Evolutionary conservation across 2,888 invertebrate genomes (phyloP).

Genomic region (Andrena fulva): DNA sequence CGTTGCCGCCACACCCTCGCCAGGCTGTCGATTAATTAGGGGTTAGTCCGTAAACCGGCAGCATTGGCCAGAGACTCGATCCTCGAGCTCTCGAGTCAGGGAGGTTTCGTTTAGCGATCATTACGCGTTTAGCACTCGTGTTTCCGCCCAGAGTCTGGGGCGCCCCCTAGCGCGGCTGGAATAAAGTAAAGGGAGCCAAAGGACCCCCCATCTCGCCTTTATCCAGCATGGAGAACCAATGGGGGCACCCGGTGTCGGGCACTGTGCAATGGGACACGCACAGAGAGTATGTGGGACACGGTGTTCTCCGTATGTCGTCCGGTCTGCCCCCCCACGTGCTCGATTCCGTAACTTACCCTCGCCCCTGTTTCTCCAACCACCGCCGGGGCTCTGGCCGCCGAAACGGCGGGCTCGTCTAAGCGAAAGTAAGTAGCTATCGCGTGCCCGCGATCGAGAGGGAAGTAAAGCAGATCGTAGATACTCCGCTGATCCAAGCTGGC

Average conservation of each 20-base stretch:
- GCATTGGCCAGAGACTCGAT: slow-evolving; percentile 24
- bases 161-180: slow-evolving; percentile 75
- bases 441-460: slow-evolving; percentile 39
- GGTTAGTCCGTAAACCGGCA: slow-evolving; percentile 25
- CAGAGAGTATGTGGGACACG: slow-evolving; percentile 78
- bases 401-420: slow-evolving; percentile 15
- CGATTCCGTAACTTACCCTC: slow-evolving; percentile 68
- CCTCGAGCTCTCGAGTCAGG: slow-evolving; percentile 51
- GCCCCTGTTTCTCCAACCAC: slow-evolving; percentile 48
- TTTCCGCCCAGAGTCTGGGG: slow-evolving; percentile 76
- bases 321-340: slow-evolving; percentile 80
- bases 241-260: slow-evolving; percentile 74
- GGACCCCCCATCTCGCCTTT: slow-evolving; percentile 84
- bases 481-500: not conserved
- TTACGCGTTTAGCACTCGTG: slow-evolving; percentile 82
- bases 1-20: slow-evolving; percentile 32
- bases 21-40: slow-evolving; percentile 53
- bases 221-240: slow-evolving; percentile 78
- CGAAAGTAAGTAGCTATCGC: slow-evolving; percentile 55
- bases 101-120: slow-evolving; percentile 79
- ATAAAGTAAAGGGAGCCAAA: slow-evolving; percentile 72
- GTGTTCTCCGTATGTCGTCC: slow-evolving; percentile 81
- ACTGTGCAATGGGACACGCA: slow-evolving; percentile 69
- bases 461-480: slow-evolving; percentile 26
- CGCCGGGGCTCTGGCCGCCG: not conserved